Conservation (phyloP, 2,888 invertebrate species). For the Esperia sulphurella region DNA sequence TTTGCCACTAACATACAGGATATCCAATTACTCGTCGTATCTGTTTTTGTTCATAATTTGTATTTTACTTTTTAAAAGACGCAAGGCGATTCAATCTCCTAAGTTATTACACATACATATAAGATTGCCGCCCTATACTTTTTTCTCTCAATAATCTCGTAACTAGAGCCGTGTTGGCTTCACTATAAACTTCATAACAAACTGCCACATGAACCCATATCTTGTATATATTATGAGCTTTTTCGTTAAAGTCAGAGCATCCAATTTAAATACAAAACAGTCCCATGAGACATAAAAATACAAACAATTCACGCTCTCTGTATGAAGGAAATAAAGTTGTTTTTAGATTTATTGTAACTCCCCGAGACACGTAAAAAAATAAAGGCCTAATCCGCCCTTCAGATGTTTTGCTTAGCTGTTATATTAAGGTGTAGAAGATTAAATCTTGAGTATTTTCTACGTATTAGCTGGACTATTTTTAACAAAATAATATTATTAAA, state of each 20-base stretch:
- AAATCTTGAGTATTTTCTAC: slow-evolving; percentile 46
- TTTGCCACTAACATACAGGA: slow-evolving; percentile 18
- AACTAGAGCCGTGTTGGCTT: slow-evolving; percentile 64
- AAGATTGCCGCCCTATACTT: slow-evolving; percentile 38
- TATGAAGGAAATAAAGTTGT: slow-evolving; percentile 23
- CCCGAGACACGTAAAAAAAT: slow-evolving; percentile 27
- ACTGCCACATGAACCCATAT: slow-evolving; percentile 74
- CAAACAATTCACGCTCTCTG: slow-evolving; percentile 22
- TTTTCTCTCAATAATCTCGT: slow-evolving; percentile 59
- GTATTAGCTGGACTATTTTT: too few relatives aligned
- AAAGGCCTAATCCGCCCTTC: slow-evolving; percentile 49
- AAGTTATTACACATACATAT: slow-evolving; percentile 59
- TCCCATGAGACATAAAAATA: slow-evolving; percentile 19
- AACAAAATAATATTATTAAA: too few relatives aligned
- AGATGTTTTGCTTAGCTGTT: slow-evolving; percentile 68
- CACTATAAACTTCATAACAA: slow-evolving; percentile 78
- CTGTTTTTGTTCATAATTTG: slow-evolving; percentile 48
- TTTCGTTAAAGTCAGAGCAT: slow-evolving; percentile 65
- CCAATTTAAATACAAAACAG: slow-evolving; percentile 23
- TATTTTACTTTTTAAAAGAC: slow-evolving; percentile 24
- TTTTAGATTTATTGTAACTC: slow-evolving; percentile 17
- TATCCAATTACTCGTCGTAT: slow-evolving; percentile 54
- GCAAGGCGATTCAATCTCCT: slow-evolving; percentile 47
- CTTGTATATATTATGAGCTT: slow-evolving; percentile 77
- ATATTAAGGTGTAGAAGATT: slow-evolving; percentile 56